phyloP scores from a whole-genome alignment of 2,113 vertebrate species.

The Nerophis lumbriciformis region DNA sequence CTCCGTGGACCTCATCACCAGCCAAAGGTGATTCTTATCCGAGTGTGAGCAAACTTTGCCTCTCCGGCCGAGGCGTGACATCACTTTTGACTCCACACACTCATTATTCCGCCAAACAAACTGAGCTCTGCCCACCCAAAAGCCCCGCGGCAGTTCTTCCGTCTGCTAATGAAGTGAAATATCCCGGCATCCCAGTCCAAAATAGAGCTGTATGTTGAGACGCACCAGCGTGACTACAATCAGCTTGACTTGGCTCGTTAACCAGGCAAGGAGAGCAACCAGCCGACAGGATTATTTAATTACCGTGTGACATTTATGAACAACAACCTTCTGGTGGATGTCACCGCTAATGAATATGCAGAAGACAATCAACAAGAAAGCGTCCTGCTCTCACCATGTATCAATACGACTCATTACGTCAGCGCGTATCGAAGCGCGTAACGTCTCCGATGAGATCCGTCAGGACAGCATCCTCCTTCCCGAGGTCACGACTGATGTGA shows the following conservation, averaged over 20 bases:
- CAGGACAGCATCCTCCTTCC: constrained; percentile 1
- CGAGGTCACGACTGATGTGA: constrained; percentile 55
- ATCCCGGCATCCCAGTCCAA: constrained; percentile 51
- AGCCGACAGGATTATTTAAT: constrained; percentile 75
- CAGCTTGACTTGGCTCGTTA: constrained; percentile 69
- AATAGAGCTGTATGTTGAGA: constrained; percentile 70
- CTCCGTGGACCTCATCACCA: constrained; percentile 52
- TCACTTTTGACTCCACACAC: constrained; percentile 21
- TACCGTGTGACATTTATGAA: constrained; percentile 76
- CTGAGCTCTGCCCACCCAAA: constrained; percentile 30
- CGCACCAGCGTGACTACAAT: constrained; percentile 72
- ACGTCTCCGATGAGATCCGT: constrained; percentile 26
- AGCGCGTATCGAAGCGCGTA: not conserved
- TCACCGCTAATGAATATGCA: constrained; percentile 70
- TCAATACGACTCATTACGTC: constrained; percentile 40
- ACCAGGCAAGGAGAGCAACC: constrained; percentile 69
- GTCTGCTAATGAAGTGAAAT: constrained; percentile 57
- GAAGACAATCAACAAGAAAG: constrained; percentile 50
- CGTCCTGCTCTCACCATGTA: constrained; percentile 52
- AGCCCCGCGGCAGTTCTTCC: constrained; percentile 46
- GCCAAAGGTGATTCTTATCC: constrained; percentile 57
- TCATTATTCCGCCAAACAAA: constrained; percentile 39
- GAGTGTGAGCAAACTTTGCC: constrained; percentile 47
- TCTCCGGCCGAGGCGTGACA: constrained; percentile 7
- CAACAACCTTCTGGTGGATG: constrained; percentile 76